Percentiles rank a stretch among this genome's conserved stretches.
Conservation (phyloP, 2,797 vertebrate genomes). For the Luscinia megarhynchos region DNA sequence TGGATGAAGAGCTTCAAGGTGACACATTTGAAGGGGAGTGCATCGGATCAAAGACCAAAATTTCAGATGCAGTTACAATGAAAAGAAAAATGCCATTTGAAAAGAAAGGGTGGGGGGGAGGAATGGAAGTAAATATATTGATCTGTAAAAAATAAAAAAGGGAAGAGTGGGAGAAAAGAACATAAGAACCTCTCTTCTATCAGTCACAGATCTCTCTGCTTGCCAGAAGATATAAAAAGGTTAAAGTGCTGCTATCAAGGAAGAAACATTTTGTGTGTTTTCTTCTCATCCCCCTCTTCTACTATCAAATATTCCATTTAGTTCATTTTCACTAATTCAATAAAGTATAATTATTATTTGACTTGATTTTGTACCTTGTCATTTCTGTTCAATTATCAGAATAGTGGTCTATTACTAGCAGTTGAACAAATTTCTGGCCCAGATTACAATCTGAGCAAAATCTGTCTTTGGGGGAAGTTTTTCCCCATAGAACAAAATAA, state of each 20-base stretch:
- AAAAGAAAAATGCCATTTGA: neutral
- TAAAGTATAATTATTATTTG: neutral
- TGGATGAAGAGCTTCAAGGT: neutral
- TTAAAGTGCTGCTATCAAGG: neutral
- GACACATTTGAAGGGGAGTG: neutral
- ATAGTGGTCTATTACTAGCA: neutral
- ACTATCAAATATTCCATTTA: neutral
- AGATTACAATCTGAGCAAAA: conserved; percentile 19
- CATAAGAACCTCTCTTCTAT: neutral
- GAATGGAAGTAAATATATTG: neutral
- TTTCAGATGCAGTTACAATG: neutral
- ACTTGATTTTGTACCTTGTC: neutral
- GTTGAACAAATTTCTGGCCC: neutral
- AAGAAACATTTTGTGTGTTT: neutral
- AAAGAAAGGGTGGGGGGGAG: fast-evolving
- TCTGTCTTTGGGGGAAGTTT: neutral
- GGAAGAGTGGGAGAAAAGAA: neutral
- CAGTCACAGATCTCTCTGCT: neutral
- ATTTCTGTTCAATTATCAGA: neutral
- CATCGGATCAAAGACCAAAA: neutral
- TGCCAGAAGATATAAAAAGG: neutral
- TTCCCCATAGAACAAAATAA: neutral
- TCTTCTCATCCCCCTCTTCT: neutral
- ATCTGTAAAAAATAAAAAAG: neutral
- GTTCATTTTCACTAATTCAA: neutral